phyloP scores from a whole-genome alignment of 2,888 invertebrate species.

The Dendrolimus houi region DNA sequence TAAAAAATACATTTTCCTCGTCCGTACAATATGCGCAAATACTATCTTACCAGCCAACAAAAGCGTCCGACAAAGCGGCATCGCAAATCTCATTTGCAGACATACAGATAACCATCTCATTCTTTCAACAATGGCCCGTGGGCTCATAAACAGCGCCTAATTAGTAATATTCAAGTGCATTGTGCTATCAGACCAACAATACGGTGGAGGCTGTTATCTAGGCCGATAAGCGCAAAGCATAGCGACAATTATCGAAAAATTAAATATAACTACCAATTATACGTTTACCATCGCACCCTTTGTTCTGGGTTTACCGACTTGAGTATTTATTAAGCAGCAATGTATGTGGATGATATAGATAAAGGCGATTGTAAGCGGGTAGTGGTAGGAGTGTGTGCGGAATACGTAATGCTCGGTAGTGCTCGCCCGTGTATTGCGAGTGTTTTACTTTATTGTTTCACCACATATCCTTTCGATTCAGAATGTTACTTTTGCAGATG shows the following conservation, averaged over 20 bases:
- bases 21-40: constrained; percentile 4
- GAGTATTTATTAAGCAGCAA: constrained; percentile 7
- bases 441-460: constrained; percentile 40
- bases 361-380: constrained; percentile 2
- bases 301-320: constrained; percentile 15
- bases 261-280: constrained; percentile 28
- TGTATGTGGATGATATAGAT: constrained; percentile 1
- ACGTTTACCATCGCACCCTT: constrained; percentile 18
- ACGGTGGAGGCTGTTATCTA: constrained; percentile 69
- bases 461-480: constrained; percentile 27
- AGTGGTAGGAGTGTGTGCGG: constrained; percentile 42
- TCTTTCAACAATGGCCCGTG: constrained; percentile 71
- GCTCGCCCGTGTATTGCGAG: constrained; percentile 58
- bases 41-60: constrained; percentile 23
- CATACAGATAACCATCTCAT: constrained; percentile 71
- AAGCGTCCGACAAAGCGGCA: constrained; percentile 64
- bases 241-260: constrained; percentile 70
- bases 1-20: too few species aligned
- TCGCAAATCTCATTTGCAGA: constrained; percentile 73
- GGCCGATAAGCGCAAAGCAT: constrained; percentile 61
- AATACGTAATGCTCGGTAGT: constrained; percentile 72
- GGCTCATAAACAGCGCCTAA: constrained; percentile 72
- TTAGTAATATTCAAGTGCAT: constrained; percentile 74
- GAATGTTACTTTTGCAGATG: constrained; percentile 5
- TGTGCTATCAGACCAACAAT: constrained; percentile 69